Evolutionary conservation across 2,888 invertebrate genomes (phyloP).

Genomic region (Bibio marci): DNA sequence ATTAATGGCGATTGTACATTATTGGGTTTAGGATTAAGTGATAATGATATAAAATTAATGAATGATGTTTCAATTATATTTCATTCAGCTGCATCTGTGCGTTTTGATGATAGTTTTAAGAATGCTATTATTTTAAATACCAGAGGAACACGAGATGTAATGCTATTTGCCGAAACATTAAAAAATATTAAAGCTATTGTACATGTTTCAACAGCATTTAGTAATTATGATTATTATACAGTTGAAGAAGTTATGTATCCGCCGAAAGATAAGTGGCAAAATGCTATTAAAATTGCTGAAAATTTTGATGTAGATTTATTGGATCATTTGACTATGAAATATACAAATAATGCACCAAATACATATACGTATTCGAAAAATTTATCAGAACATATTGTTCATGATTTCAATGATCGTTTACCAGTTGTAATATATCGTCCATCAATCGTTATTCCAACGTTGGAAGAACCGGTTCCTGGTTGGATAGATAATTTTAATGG

Average conservation of each 20-base stretch:
- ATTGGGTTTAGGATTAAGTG: conserved; percentile 37
- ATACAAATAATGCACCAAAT: conserved; percentile 54
- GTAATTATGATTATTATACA: conserved; percentile 55
- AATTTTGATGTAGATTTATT: conserved; percentile 36
- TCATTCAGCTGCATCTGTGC: conserved; percentile 65
- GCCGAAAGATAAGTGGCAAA: conserved; percentile 38
- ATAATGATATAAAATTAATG: conserved; percentile 32
- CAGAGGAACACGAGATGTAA: conserved; percentile 43
- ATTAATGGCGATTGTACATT: conserved; percentile 43
- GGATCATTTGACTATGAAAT: conserved; percentile 43
- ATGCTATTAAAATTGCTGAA: conserved; percentile 47
- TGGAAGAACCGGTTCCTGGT: conserved; percentile 48
- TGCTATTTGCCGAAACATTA: conserved; percentile 34
- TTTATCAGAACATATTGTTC: conserved; percentile 63
- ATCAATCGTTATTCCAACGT: conserved; percentile 57
- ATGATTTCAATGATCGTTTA: conserved; percentile 44
- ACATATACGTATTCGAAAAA: conserved; percentile 86
- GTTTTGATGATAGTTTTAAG: conserved; percentile 62
- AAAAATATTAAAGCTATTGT: conserved; percentile 38
- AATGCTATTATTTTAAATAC: conserved; percentile 45
- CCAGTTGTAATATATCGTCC: conserved; percentile 71
- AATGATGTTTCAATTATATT: conserved; percentile 50
- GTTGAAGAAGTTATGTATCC: conserved; percentile 66
- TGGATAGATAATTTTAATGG: conserved; percentile 93
- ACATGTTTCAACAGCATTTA: conserved; percentile 78